Conservation (phyloP, 1,140 invertebrate genomes). For the Hyposmocoma kahamanoa region DNA sequence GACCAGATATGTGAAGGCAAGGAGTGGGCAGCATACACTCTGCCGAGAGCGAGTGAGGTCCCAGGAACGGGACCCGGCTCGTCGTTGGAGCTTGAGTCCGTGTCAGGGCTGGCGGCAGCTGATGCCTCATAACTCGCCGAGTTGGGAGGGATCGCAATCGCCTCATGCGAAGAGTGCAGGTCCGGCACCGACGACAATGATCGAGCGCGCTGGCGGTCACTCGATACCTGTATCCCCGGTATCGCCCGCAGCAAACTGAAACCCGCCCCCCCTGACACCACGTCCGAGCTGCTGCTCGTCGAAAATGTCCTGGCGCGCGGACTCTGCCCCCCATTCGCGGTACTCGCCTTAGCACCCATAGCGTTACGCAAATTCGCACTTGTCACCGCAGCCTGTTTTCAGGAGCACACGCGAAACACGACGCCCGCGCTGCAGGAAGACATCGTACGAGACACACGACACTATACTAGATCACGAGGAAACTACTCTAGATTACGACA, state of each 20-base stretch:
- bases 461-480: constrained; percentile 17
- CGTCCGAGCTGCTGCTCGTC: constrained; percentile 81
- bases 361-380: constrained; percentile 60
- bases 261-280: constrained; percentile 77
- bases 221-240: constrained; percentile 80
- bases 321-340: constrained; percentile 82
- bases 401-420: constrained; percentile 45
- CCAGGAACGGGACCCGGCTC: constrained; percentile 68
- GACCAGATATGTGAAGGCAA: constrained; percentile 94
- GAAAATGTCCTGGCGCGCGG: constrained; percentile 84
- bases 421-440: constrained; percentile 49
- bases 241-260: constrained; percentile 84
- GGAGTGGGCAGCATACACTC: constrained; percentile 90
- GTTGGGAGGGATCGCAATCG: constrained; percentile 73
- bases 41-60: constrained; percentile 76
- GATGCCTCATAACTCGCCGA: constrained; percentile 76
- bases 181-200: constrained; percentile 90
- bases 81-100: constrained; percentile 77
- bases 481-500: constrained; percentile 19
- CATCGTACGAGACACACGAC: constrained; percentile 50
- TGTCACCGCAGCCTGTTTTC: constrained; percentile 39
- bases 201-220: constrained; percentile 85
- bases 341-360: constrained; percentile 90
- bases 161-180: constrained; percentile 76
- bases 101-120: constrained; percentile 74